A percentile compares a stretch with the other conserved stretches of the same genome.
Conservation (phyloP, 2,797 vertebrate species). For the Schizopygopsis pylzovi region DNA sequence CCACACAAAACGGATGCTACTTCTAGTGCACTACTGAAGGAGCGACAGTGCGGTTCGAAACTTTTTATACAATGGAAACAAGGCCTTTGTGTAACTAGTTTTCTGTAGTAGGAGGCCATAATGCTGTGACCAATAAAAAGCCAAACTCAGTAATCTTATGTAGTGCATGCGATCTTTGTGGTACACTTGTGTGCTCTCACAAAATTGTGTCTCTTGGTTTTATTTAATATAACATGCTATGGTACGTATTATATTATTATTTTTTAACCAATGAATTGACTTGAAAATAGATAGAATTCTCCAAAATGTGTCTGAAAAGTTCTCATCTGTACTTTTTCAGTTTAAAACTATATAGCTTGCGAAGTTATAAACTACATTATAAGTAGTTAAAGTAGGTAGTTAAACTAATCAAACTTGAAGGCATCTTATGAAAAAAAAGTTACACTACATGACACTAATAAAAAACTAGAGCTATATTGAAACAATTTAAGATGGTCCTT, state of each 20-base stretch:
- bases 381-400: background rate
- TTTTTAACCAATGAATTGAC: background rate
- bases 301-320: background rate
- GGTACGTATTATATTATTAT: background rate
- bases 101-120: background rate
- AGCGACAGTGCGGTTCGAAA: conserved; percentile 39
- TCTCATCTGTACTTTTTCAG: background rate
- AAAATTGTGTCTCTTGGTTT: background rate
- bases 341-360: background rate
- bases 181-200: background rate
- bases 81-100: conserved; percentile 2
- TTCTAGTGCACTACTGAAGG: conserved; percentile 24
- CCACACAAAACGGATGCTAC: conserved; percentile 56
- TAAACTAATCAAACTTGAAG: background rate
- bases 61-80: conserved; percentile 33
- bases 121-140: background rate
- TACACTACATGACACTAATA: background rate
- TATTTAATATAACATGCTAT: background rate
- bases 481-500: background rate
- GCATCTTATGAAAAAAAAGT: background rate
- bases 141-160: background rate
- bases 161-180: background rate
- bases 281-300: conserved; percentile 55
- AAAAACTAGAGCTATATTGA: no score
- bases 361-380: background rate